Evolutionary conservation across 2,797 vertebrate genomes (phyloP).

Genomic region (Cuculus canorus): DNA sequence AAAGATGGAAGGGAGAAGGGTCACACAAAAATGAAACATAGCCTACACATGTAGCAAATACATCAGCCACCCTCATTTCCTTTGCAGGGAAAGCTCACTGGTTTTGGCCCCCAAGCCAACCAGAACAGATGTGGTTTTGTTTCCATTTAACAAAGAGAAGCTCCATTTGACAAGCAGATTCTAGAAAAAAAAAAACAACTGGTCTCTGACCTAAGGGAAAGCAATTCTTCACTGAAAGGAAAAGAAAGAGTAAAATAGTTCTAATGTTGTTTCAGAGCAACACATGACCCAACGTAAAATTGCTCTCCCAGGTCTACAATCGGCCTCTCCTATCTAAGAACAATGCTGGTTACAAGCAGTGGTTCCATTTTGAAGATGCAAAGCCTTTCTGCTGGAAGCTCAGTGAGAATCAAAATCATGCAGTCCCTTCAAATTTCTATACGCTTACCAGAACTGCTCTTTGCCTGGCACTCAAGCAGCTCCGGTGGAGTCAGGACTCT

Average conservation of each 20-base stretch:
- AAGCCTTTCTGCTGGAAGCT: neutral
- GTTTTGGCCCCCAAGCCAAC: neutral
- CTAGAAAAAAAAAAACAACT: neutral
- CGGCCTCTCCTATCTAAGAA: neutral
- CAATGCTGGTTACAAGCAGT: neutral
- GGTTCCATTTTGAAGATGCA: neutral
- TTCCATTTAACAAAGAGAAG: constrained; percentile 14
- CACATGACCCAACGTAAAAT: neutral
- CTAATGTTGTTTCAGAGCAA: neutral
- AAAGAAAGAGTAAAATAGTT: neutral
- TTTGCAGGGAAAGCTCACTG: neutral
- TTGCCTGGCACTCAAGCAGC: neutral
- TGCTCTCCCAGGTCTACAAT: neutral
- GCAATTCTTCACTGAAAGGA: neutral
- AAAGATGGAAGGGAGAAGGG: neutral
- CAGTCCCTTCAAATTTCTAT: neutral
- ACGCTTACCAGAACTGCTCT: neutral
- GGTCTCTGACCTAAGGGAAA: neutral
- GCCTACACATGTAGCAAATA: neutral
- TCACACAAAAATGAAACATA: neutral
- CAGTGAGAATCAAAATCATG: neutral
- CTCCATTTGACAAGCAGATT: neutral
- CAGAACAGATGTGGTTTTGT: constrained; percentile 19
- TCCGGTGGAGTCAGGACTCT: neutral
- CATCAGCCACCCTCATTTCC: neutral